Base-by-base conservation (phyloP, 2,113 vertebrate genomes). In the Aspidoscelis tigris region DNA sequence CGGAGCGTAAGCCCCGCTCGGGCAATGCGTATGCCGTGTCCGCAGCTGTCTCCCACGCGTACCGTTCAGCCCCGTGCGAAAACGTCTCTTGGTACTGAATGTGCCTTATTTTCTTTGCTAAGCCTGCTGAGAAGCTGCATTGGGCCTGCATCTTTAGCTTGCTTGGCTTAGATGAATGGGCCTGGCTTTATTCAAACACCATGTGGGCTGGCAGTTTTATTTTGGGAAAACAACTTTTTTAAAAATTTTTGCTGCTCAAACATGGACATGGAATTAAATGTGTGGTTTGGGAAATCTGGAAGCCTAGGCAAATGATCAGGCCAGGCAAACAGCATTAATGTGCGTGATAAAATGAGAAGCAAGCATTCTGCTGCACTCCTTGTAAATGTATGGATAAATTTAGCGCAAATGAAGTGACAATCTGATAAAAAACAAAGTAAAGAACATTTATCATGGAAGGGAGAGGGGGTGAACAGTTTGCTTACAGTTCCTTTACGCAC, bases 401-500 rank as follows among this genome's bases (percentile, higher is more conserved):
- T 80, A 81, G 47, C 82, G 14, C 7, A n/a, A 68, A 47, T 78
- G 76, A 89, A 86, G 78, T 82, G 53, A 76, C 14, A 0, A 0
- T 79, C 33, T 50, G 69, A 86, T 84, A 70, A 83, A 83, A 22
- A 41, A 26, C 75, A 83, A 76, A 85, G 10, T 3, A 90, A 88
- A 81, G 21, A 88, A 20, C 1, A 74, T 76, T 85, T 89, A 85
- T 71, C 69, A 84, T 4, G 16, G 11, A 24, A 5, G 20, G 26
- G 86, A 90, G 12, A 18, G 26, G 14, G 12, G 84, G 88, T 47
- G 79, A 26, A 50, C 14, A 68, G 43, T 26, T 84, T 89, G 1
- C 0, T 22, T 84, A 24, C 1, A 11, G 16, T 70, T 87, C 8
- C 3, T 76, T 87, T 84, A 74, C 81, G 72, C 86, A 84, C 87